Base-by-base conservation (phyloP, 2,797 vertebrate species). In the Helostoma temminkii region DNA sequence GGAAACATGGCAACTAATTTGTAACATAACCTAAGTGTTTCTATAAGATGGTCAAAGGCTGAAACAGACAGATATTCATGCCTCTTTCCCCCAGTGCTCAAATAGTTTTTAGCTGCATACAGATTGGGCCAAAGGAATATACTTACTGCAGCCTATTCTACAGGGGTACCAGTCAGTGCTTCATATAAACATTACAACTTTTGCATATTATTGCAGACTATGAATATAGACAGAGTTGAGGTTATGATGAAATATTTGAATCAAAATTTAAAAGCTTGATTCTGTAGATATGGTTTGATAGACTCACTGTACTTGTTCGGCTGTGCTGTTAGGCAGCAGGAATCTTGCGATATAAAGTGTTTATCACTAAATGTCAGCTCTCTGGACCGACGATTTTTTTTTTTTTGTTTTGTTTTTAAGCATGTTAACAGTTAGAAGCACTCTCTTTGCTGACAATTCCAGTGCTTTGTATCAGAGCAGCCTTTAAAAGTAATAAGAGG, bases 221-320 rank as follows among this genome's bases (percentile, higher is more conserved):
- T n/a, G n/a, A n/a, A n/a, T n/a, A n/a, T n/a, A n/a, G n/a, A 42
- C 18, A 3, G 0, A 43, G 9, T 36, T 16, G 4, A 25, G 0
- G 21, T 50, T 1, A 2, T 45, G 9, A 14, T 36, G 30, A 52
- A 26, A 34, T 36, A 42, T 16, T 11, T 49, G 4, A 15, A 25
- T 55, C 6, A 54, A 15, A 54, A n/a, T 34, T 34, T 12, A 10
- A 41, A 52, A 18, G 52, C 48, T 7, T 22, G 4, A 30, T 19
- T 56, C 4, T 25, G 1, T 37, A 10, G 15, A 45, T 46, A 6
- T 10, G 8, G 28, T 22, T 54, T 28, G 9, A 55, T 54, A 24
- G 4, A n/a, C n/a, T n/a, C n/a, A n/a, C 15, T 59, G 28, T n/a
- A 22, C 21, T 57, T 37, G 30, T 46, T 24, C 46, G n/a, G 41